Evolutionary conservation across 2,797 vertebrate species (phyloP).

Genomic region (Sphenodon punctatus): DNA sequence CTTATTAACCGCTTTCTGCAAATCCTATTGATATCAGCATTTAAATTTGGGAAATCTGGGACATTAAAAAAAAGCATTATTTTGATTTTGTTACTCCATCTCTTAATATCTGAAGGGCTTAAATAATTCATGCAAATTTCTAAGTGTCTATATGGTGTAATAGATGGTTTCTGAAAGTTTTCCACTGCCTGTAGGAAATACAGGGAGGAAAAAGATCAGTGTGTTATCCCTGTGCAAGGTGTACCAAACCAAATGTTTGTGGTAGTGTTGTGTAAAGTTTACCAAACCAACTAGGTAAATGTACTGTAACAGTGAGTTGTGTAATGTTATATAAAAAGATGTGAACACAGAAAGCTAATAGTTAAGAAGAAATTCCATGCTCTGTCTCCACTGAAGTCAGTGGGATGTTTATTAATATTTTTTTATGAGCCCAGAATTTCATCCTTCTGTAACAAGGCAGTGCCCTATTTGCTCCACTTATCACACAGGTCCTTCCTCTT

Average conservation of each 20-base stretch:
- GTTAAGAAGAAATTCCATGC: not conserved
- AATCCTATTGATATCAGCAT: conserved; percentile 59
- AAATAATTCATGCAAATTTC: not conserved
- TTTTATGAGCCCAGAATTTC: too few species aligned
- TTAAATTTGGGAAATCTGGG: conserved; percentile 49
- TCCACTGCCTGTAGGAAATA: not conserved
- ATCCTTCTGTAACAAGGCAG: too few species aligned
- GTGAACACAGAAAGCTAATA: not conserved
- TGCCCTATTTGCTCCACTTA: too few species aligned
- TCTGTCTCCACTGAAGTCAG: too few species aligned
- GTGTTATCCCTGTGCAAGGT: not conserved
- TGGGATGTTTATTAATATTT: too few species aligned
- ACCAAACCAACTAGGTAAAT: not conserved
- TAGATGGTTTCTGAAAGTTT: not conserved
- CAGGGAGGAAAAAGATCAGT: not conserved
- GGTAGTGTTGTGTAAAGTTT: not conserved
- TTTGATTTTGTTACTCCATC: not conserved
- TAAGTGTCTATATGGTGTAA: conserved; percentile 24
- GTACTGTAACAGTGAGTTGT: not conserved
- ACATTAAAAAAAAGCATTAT: conserved; percentile 48
- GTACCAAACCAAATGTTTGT: too few species aligned
- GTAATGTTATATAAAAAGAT: not conserved
- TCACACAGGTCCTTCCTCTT: too few species aligned
- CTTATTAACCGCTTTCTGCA: conserved; percentile 47
- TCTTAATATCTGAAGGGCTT: not conserved